Conservation (phyloP, 37 sponge, comb jelly and placozoan genomes). For the Halisarca cf. caerulea region DNA sequence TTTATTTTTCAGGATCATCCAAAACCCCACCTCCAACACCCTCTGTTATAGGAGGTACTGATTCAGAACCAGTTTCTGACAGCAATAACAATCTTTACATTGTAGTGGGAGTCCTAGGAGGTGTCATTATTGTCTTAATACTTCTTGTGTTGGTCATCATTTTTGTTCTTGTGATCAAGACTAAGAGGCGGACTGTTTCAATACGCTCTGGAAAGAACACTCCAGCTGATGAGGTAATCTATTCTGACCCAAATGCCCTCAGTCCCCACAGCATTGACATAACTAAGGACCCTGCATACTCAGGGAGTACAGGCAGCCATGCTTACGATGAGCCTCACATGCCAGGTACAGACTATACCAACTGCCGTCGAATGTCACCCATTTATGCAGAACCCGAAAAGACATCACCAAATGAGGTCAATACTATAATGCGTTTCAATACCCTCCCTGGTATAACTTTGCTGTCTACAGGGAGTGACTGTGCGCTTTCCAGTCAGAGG, state of each 20-base stretch:
- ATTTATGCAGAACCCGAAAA: slow-evolving; percentile 22
- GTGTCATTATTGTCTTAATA: not conserved
- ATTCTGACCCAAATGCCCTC: not conserved
- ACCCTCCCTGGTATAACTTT: not conserved
- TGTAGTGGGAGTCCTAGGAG: not conserved
- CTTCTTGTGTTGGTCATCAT: not conserved
- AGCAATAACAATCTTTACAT: too few relatives aligned
- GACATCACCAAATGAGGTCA: slow-evolving; percentile 7
- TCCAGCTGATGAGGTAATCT: not conserved
- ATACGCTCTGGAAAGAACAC: not conserved
- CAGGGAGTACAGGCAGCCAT: not conserved
- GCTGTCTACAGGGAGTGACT: too few relatives aligned
- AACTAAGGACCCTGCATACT: not conserved
- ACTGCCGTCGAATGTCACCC: slow-evolving; percentile 7
- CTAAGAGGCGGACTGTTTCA: too few relatives aligned
- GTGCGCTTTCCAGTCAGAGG: not conserved
- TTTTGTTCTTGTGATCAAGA: not conserved
- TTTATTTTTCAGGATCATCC: too few relatives aligned
- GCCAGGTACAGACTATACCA: not conserved
- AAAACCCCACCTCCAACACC: too few relatives aligned
- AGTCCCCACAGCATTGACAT: not conserved
- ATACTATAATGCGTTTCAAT: too few relatives aligned
- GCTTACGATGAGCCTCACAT: not conserved
- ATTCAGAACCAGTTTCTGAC: too few relatives aligned
- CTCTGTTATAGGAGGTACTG: too few relatives aligned